Evolutionary conservation across 2,888 invertebrate genomes (phyloP), one percentile per base, ranked within the genome.

Genomic region (Chouioia cunea): DNA sequence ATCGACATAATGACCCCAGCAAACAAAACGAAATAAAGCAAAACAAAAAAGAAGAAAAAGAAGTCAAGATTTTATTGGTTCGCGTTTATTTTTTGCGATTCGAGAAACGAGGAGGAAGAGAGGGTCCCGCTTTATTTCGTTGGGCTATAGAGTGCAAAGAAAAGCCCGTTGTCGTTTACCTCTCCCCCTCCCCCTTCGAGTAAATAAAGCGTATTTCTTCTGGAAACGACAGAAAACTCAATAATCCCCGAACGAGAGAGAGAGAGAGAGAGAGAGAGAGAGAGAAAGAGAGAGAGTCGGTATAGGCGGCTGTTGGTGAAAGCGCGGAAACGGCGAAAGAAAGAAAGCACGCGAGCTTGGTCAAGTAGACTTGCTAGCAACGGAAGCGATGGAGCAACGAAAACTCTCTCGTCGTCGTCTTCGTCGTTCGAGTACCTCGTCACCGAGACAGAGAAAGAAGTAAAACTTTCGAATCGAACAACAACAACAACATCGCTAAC

Each of bases 151-250:
- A 22, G 46, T n/a, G 36, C 27, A 46, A 44, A 54, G 12, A 65
- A 57, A 65, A 23, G 44, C 50, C 22, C 23, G 47, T 22, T 47
- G 60, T 60, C 67, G 67, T 54, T 68, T 46, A 15, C 36, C 50
- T n/a, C 16, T 18, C 23, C 12, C 18, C 54, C 54, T 27, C 58
- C 50, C 52, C 57, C 66, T n/a, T 62, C 67, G 73, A 80, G 81
- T 82, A 82, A 82, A 83, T 82, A 81, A 79, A 81, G 79, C 81
- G 79, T 78, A 82, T 82, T 83, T 83, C 83, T 83, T 83, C 83
- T 82, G 83, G 80, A 80, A 80, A 81, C 83, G 82, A 83, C 83
- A 81, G 80, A 77, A 83, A 83, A 83, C 81, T 83, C 83, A 82
- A 84, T 84, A 84, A 83, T 83, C 81, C 78, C 79, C 76, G 78